These are phyloP conservation scores for Trissolcus basalis DNA, from an alignment of 1,140 invertebrate genomes.

Conservation along the genomic window DNA sequence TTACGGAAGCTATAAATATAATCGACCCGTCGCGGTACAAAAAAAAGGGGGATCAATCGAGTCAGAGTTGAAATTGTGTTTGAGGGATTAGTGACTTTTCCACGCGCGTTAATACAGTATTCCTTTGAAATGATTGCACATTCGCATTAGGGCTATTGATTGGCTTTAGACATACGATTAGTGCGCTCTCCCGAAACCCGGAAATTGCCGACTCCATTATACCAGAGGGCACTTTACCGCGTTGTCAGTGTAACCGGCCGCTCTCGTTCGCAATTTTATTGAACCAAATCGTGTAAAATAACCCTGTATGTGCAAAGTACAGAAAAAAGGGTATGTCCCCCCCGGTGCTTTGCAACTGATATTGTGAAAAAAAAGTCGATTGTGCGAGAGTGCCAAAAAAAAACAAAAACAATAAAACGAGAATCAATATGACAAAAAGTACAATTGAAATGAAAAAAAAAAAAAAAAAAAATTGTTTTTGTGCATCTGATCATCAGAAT, in stretches of 20 bases:
- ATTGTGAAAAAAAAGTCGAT: neutral
- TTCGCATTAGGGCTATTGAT: slow-evolving; percentile 54
- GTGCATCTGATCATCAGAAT: too few relatives aligned
- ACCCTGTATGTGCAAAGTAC: slow-evolving; percentile 10
- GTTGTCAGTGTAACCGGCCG: slow-evolving; percentile 51
- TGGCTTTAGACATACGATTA: slow-evolving; percentile 57
- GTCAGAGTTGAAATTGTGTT: too few relatives aligned
- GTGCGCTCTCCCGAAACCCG: slow-evolving; percentile 59
- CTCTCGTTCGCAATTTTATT: slow-evolving; percentile 60
- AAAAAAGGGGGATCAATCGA: too few relatives aligned
- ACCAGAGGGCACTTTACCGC: slow-evolving; percentile 46
- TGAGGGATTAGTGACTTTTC: slow-evolving; percentile 30
- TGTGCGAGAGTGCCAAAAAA: slow-evolving; percentile 2
- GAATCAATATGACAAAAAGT: slow-evolving; percentile 14
- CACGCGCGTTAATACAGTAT: slow-evolving; percentile 38
- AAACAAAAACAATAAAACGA: slow-evolving; percentile 34
- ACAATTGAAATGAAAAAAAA: too few relatives aligned
- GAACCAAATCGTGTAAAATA: slow-evolving; percentile 48
- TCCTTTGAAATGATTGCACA: slow-evolving; percentile 52
- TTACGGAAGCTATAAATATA: too few relatives aligned
- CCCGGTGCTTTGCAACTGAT: neutral
- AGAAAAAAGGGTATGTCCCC: slow-evolving; percentile 29
- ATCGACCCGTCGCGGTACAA: too few relatives aligned
- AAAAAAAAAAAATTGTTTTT: too few relatives aligned
- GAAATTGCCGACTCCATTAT: slow-evolving; percentile 58